Evolutionary conservation across 2,888 invertebrate genomes (phyloP).

Genomic region (Cryptocheilus praepositus): DNA sequence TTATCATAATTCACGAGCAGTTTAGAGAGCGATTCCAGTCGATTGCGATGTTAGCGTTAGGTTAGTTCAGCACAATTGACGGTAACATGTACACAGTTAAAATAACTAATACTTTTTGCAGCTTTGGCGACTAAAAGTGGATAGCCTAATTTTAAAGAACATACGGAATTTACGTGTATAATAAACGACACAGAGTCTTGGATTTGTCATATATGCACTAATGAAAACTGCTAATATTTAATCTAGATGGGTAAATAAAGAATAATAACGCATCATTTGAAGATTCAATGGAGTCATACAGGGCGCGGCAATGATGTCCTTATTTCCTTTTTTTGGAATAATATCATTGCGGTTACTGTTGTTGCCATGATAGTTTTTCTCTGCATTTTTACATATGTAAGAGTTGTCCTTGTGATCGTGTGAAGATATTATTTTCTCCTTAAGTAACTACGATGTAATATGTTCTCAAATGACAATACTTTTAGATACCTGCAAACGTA

Average conservation of each 20-base stretch:
- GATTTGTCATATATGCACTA: neutral
- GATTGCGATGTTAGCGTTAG: conserved; percentile 44
- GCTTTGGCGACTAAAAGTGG: conserved; percentile 30
- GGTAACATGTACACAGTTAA: conserved; percentile 33
- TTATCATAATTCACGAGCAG: conserved; percentile 63
- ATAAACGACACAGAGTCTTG: neutral
- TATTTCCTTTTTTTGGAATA: conserved; percentile 32
- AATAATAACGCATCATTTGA: conserved; percentile 7
- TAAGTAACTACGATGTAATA: too few species aligned
- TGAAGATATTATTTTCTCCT: too few species aligned
- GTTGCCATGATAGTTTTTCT: neutral
- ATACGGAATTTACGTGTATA: neutral
- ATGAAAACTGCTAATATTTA: neutral
- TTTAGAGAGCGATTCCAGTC: conserved; percentile 47
- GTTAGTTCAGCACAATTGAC: conserved; percentile 46
- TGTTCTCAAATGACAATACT: too few species aligned
- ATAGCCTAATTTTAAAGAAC: conserved; percentile 18
- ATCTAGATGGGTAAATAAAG: neutral
- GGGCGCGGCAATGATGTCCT: conserved; percentile 23
- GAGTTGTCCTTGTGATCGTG: too few species aligned
- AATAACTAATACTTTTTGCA: conserved; percentile 8
- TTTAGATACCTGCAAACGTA: too few species aligned
- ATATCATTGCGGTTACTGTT: neutral
- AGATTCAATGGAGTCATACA: neutral
- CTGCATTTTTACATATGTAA: too few species aligned